phyloP scores from a whole-genome alignment of 2,888 invertebrate genomes.

The Diabrotica balteata region DNA sequence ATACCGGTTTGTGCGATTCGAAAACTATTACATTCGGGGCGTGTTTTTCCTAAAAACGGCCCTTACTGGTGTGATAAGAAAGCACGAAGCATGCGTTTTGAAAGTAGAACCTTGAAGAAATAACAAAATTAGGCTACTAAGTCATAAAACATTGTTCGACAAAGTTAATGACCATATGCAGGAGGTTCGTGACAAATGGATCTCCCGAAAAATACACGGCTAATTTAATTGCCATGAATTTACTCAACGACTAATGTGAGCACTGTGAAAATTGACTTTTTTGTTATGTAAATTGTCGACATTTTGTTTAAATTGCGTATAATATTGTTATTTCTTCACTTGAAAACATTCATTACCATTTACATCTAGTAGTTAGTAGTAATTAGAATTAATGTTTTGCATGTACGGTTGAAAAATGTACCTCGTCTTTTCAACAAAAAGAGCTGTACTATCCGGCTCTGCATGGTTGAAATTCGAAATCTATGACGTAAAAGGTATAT shows the following conservation, averaged over 20 bases:
- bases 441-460: background rate
- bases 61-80: constrained; percentile 54
- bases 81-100: constrained; percentile 74
- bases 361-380: constrained; percentile 28
- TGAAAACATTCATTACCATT: constrained; percentile 29
- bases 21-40: constrained; percentile 44
- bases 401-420: constrained; percentile 29
- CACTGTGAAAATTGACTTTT: constrained; percentile 18
- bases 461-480: constrained; percentile 5
- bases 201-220: too few species aligned
- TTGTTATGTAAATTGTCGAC: constrained; percentile 20
- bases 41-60: constrained; percentile 55
- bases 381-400: constrained; percentile 32
- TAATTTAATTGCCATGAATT: background rate
- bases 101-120: constrained; percentile 42
- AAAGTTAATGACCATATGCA: too few species aligned
- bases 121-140: constrained; percentile 36
- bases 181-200: too few species aligned
- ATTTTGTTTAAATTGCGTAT: constrained; percentile 28
- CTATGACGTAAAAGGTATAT: background rate
- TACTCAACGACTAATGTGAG: background rate
- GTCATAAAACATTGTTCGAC: too few species aligned
- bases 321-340: constrained; percentile 43
- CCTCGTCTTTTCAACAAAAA: constrained; percentile 5
- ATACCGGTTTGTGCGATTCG: constrained; percentile 27